Conservation (phyloP, 2,888 invertebrate genomes). For the Pogonocherus hispidulus region DNA sequence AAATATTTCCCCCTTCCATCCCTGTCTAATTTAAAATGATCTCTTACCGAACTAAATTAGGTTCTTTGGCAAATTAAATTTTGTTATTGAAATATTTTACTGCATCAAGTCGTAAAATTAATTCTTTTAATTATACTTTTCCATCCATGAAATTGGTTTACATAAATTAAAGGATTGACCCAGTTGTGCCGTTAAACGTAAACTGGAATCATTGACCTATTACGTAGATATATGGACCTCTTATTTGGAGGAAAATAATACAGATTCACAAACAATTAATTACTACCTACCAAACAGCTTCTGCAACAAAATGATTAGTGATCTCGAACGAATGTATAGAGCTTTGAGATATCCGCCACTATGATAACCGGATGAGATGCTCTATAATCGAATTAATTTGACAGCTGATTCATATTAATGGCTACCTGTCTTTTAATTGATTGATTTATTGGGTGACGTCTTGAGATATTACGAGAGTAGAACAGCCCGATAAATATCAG, state of each 20-base stretch:
- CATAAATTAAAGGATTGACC: background rate
- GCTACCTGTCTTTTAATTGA: background rate
- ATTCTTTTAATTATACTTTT: too few relatives aligned
- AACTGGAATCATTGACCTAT: conserved; percentile 6
- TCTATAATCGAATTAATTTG: background rate
- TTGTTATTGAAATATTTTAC: background rate
- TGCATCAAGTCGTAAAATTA: background rate
- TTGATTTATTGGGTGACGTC: background rate
- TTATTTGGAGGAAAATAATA: conserved; percentile 2
- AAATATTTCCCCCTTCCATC: too few relatives aligned
- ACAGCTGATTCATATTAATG: conserved; percentile 2
- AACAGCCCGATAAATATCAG: background rate
- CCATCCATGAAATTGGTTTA: background rate
- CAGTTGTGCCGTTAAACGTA: background rate
- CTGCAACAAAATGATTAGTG: background rate
- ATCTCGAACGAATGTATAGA: background rate
- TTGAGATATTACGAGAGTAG: background rate
- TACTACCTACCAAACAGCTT: background rate
- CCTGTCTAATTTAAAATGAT: too few relatives aligned
- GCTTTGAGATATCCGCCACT: background rate
- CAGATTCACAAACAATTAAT: background rate
- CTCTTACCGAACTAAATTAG: too few relatives aligned
- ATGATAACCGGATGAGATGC: background rate
- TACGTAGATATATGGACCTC: background rate
- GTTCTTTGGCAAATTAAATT: too few relatives aligned